phyloP scores from a whole-genome alignment of 1,140 invertebrate genomes.

The Mercenaria mercenaria region DNA sequence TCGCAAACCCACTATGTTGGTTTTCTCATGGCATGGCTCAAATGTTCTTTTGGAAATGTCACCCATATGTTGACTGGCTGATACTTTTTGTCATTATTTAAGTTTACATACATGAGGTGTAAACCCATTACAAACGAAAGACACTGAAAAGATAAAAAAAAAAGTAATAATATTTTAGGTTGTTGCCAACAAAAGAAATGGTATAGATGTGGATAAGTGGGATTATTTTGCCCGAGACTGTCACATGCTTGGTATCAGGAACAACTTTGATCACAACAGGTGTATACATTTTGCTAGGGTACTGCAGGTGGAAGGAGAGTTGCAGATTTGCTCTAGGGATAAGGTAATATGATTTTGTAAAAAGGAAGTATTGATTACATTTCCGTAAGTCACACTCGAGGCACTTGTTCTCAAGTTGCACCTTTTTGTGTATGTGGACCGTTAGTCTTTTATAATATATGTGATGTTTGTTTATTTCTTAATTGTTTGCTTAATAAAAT shows the following conservation, averaged over 20 bases:
- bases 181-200: constrained; percentile 88
- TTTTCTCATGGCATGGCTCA: background rate
- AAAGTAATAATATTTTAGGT: constrained; percentile 85
- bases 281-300: constrained; percentile 84
- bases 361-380: background rate
- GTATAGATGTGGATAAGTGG: constrained; percentile 91
- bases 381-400: no score
- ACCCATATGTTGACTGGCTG: no score
- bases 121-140: no score
- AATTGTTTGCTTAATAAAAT: no score
- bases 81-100: no score
- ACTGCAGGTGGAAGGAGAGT: constrained; percentile 74
- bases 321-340: constrained; percentile 54
- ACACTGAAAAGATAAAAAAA: background rate
- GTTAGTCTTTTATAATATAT: no score
- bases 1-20: no score
- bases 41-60: background rate
- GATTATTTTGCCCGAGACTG: constrained; percentile 90
- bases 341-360: constrained; percentile 14
- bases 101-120: no score
- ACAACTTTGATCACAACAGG: constrained; percentile 85
- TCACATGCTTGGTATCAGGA: constrained; percentile 86
- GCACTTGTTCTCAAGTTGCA: no score
- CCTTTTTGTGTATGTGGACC: no score
- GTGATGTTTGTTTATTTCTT: no score